A percentile compares a stretch with the other conserved stretches of the same genome.
phyloP scores from a whole-genome alignment of 2,113 vertebrate species.

The Lasiurus borealis region DNA sequence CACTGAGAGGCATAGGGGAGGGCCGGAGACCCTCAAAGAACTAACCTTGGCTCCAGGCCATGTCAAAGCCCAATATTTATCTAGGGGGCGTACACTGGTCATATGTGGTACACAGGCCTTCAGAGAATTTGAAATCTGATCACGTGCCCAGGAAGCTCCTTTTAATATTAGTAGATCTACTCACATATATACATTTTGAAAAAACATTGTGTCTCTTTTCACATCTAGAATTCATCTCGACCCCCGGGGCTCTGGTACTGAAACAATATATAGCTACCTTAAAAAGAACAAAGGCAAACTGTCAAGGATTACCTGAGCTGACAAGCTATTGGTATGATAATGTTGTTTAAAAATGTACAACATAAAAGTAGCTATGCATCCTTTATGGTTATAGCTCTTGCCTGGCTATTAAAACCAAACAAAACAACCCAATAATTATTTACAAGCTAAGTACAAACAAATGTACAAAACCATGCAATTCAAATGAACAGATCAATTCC shows the following conservation, averaged over 20 bases:
- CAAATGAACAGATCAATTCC: constrained; percentile 49
- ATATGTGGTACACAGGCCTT: background rate
- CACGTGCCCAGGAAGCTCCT: background rate
- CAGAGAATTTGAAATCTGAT: constrained; percentile 32
- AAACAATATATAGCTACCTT: constrained; percentile 38
- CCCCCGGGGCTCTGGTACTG: constrained; percentile 14
- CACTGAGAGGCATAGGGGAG: background rate
- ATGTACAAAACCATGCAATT: constrained; percentile 53
- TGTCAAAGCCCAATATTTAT: background rate
- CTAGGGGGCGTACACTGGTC: background rate
- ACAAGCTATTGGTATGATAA: constrained; percentile 29
- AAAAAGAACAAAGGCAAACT: constrained; percentile 62
- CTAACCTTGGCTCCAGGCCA: background rate
- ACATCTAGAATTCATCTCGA: constrained; percentile 46
- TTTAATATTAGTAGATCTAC: background rate
- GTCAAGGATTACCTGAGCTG: constrained; percentile 37
- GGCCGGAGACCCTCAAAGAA: background rate
- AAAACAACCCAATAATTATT: constrained; percentile 62
- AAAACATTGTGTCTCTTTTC: background rate
- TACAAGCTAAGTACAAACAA: constrained; percentile 53
- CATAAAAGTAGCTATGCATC: constrained; percentile 33
- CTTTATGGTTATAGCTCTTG: background rate
- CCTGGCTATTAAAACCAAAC: constrained; percentile 35
- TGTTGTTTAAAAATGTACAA: constrained; percentile 56
- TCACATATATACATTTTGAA: background rate